Percentiles rank a stretch among this genome's conserved stretches.
Evolutionary conservation across 2,888 invertebrate species (phyloP).

Genomic region (Antheraea yamamai): DNA sequence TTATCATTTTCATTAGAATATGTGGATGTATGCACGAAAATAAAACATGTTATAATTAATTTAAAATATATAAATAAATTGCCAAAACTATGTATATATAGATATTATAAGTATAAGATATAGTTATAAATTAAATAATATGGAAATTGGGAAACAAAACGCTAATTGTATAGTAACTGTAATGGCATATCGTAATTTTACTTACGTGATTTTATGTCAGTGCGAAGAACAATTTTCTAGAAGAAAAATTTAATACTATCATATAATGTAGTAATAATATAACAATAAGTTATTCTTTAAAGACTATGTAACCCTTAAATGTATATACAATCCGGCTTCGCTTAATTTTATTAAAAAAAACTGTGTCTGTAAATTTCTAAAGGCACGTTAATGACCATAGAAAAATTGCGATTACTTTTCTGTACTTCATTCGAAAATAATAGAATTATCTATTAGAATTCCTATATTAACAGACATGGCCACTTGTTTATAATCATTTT

Average conservation of each 20-base stretch:
- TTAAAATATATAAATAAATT: neutral
- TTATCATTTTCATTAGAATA: neutral
- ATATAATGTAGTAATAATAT: neutral
- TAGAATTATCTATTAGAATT: no score
- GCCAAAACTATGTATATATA: constrained; percentile 6
- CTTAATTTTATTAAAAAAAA: no score
- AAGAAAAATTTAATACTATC: neutral
- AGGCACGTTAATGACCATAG: no score
- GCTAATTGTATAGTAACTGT: constrained; percentile 72
- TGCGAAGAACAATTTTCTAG: neutral
- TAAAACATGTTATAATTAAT: neutral
- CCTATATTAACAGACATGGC: no score
- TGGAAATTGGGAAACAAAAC: constrained; percentile 77
- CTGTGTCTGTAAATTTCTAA: no score
- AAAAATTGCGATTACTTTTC: no score
- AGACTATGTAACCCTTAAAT: neutral
- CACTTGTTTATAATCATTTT: no score
- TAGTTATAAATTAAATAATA: constrained; percentile 33
- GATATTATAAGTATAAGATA: constrained; percentile 25
- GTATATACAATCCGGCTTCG: no score
- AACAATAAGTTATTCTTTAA: neutral
- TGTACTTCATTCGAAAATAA: no score
- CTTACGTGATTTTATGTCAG: neutral
- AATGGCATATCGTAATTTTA: constrained; percentile 64
- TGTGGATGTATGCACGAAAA: neutral